Evolutionary conservation across 1,140 invertebrate species (phyloP).

Genomic region (Pachypeltis micranthus): DNA sequence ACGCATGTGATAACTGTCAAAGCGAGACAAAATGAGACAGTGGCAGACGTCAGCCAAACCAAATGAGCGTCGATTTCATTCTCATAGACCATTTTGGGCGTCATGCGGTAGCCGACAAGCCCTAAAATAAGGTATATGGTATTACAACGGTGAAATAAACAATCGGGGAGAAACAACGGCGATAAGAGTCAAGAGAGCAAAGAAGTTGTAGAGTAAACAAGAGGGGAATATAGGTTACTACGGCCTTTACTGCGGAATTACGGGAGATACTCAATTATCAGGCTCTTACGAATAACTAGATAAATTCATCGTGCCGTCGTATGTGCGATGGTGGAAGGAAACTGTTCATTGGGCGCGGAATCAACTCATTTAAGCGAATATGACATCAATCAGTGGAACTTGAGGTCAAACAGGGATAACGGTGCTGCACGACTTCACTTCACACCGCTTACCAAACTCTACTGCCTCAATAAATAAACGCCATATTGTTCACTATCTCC

Average conservation of each 20-base stretch:
- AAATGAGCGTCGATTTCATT: conserved; percentile 14
- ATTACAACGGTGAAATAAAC: neutral
- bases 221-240: conserved; percentile 4
- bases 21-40: conserved; percentile 18
- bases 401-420: neutral
- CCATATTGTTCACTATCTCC: neutral
- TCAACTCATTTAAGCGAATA: neutral
- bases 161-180: neutral
- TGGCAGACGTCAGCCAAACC: conserved; percentile 20
- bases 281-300: neutral
- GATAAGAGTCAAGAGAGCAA: neutral
- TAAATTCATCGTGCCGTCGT: neutral
- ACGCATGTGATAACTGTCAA: conserved; percentile 25
- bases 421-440: too few relatives aligned
- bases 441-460: too few relatives aligned
- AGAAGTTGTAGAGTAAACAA: neutral
- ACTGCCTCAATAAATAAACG: neutral
- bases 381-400: neutral
- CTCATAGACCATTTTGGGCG: conserved; percentile 15
- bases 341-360: neutral
- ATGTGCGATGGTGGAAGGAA: neutral
- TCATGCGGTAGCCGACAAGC: neutral
- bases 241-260: neutral
- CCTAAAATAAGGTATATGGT: neutral
- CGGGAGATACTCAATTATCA: neutral